These are phyloP conservation scores for Leucozona laternaria DNA, from an alignment of 2,888 invertebrate species.

Conservation along the genomic window DNA sequence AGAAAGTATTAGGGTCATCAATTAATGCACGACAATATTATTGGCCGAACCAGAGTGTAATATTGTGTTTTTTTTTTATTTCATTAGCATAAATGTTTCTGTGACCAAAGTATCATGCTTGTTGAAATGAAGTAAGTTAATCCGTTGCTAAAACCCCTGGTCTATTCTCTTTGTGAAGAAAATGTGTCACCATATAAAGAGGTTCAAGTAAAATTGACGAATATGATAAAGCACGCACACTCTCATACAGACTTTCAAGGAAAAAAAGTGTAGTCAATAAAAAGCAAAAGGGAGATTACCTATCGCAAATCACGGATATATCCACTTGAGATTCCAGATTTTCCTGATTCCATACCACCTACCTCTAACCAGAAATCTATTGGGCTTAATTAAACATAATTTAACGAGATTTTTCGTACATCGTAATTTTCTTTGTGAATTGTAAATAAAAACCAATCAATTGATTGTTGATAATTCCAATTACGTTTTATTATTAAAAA, in stretches of 20 bases:
- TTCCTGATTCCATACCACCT: slow-evolving; percentile 25
- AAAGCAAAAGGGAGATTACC: not conserved
- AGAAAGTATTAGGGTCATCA: too few relatives aligned
- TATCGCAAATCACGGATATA: slow-evolving; percentile 18
- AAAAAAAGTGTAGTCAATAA: not conserved
- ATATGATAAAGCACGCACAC: slow-evolving; percentile 9
- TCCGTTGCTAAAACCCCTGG: too few relatives aligned
- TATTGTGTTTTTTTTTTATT: too few relatives aligned
- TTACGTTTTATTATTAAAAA: not conserved
- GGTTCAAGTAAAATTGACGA: not conserved
- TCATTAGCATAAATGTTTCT: too few relatives aligned
- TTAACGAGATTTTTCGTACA: not conserved
- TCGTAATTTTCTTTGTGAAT: not conserved
- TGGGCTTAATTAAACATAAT: slow-evolving; percentile 38
- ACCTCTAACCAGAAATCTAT: slow-evolving; percentile 26
- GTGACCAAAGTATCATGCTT: too few relatives aligned
- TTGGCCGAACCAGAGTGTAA: too few relatives aligned
- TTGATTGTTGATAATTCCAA: slow-evolving; percentile 20
- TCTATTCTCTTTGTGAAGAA: too few relatives aligned
- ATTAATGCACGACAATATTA: too few relatives aligned
- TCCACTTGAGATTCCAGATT: slow-evolving; percentile 18
- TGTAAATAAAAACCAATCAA: not conserved
- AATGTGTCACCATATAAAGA: too few relatives aligned
- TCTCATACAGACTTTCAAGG: not conserved
- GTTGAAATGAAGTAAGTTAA: too few relatives aligned